Base-by-base conservation (phyloP, 2,113 vertebrate genomes). In the Sorex araneus region DNA sequence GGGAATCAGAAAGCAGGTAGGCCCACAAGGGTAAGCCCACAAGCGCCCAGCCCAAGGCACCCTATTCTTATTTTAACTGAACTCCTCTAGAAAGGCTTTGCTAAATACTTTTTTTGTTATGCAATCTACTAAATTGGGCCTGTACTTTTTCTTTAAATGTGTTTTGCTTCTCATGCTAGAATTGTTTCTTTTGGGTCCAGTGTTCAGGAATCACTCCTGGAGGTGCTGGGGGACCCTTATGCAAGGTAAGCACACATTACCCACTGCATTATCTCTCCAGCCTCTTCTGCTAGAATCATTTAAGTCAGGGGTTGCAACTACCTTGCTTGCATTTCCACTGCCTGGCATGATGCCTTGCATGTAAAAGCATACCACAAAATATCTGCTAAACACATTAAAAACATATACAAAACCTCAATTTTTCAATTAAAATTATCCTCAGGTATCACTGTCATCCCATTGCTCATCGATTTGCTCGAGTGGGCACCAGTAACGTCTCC, bases 391-490 rank as follows among this genome's bases (percentile, higher is more conserved):
- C 47, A 50, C 13, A 50, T 50, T 50, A 50, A 50, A 50, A 13
- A 69, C 86, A 77, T 36, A 73, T 81, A 77, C 47, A 66, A 74
- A 74, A 88, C 43, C 71, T 67, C 18, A 54, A 32, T 34, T 82
- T 78, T 78, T 76, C 54, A 79, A 66, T 71, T 89, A 90, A 57
- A 71, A 76, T 87, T 79, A 93, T 75, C n/a, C n/a, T n/a, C n/a
- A n/a, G n/a, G n/a, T n/a, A n/a, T n/a, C n/a, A n/a, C n/a, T n/a
- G n/a, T n/a, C n/a, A n/a, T n/a, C n/a, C n/a, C n/a, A n/a, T n/a
- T n/a, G n/a, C n/a, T n/a, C n/a, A n/a, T n/a, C n/a, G n/a, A n/a
- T n/a, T n/a, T n/a, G n/a, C n/a, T n/a, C n/a, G n/a, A n/a, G n/a
- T n/a, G n/a, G n/a, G n/a, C n/a, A n/a, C n/a, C n/a, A n/a, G n/a